Evolutionary conservation across 30 jellyfish, hydroid and myxozoan genomes (phyloP), one percentile per base, ranked within the genome.

Genomic region (Pseudorhiza aurosa): DNA sequence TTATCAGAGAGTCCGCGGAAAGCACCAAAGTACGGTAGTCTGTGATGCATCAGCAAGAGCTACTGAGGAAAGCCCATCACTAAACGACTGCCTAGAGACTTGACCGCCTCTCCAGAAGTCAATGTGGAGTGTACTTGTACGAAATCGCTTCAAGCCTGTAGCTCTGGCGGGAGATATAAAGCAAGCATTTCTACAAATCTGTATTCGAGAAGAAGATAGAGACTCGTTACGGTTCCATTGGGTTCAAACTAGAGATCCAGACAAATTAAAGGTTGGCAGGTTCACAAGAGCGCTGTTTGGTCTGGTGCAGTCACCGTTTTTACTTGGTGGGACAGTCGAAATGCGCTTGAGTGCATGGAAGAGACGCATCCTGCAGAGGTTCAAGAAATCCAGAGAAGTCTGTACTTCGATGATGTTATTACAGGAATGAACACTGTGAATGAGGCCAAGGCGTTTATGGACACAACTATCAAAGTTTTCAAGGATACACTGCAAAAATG

Each of bases 321-420:
- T 87, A 33, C 68, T 87, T 9, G 83, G 78, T 10, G 85, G 85
- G 47, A 70, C 93, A 35, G 55, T 67, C 4, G 88, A 77, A 4
- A 53, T 29, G 49, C 96, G 77, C 58, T 31, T 87, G 24, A 65
- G 43, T 44, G 51, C n/a, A 4, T 4, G 4, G 81, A 67, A 59
- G 73, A 56, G 24, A 50, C 11, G 24, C 58, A 75, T 42, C 82
- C 83, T 12, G 72, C 39, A 29, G 87, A 45, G 50, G 47, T 75
- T 2, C 75, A 29, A 14, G 87, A 75, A 53, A 65, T 86, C 6
- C 44, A 42, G 44, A 58, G 62, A 4, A 68, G 85, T 35, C 74
- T 86, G 29, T 76, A 86, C 76, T 87, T 86, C 8, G 96, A 86
- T 33, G 96, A 72, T 80, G 58, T 85, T 15, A 58, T 85, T 22